Conservation (phyloP, 1,140 invertebrate species). For the Zaprionus ghesquierei region DNA sequence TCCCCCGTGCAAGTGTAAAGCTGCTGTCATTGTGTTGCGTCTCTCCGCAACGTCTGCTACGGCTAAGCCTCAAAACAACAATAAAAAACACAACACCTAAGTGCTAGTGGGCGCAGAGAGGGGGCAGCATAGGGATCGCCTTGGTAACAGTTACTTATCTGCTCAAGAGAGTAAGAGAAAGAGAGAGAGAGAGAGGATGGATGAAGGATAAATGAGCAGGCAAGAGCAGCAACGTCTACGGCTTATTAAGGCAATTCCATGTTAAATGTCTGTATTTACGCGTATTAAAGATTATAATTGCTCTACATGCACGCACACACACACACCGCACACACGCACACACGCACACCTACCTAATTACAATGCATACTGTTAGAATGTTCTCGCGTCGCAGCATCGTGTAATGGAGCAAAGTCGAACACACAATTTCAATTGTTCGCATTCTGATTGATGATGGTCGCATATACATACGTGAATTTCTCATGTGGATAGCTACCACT, state of each 20-base stretch:
- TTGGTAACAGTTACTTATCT: conserved; percentile 42
- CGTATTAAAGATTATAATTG: conserved; percentile 54
- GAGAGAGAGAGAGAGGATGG: background rate
- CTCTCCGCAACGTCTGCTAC: conserved; percentile 7
- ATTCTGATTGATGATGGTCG: conserved; percentile 21
- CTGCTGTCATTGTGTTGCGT: conserved; percentile 19
- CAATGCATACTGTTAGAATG: background rate
- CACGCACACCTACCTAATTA: conserved; percentile 10
- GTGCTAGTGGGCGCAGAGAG: conserved; percentile 7
- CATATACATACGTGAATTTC: background rate
- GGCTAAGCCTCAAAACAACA: conserved; percentile 23
- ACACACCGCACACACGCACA: conserved; percentile 1
- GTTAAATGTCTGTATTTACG: conserved; percentile 46
- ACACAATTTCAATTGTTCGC: conserved; percentile 5
- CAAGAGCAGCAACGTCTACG: conserved; percentile 7
- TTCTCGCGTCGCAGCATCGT: background rate
- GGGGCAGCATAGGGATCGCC: conserved; percentile 10
- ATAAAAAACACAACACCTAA: conserved; percentile 22
- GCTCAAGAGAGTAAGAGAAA: conserved; percentile 18
- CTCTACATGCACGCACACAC: conserved; percentile 7
- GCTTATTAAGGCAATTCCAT: conserved; percentile 64
- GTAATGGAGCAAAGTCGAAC: background rate
- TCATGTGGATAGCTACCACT: too few species aligned
- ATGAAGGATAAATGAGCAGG: background rate
- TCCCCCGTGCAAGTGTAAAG: conserved; percentile 1